A percentile compares a stretch with the other conserved stretches of the same genome.
These are phyloP conservation scores for Phytoseiulus persimilis DNA, from an alignment of 2,888 invertebrate genomes.

Conservation along the genomic window DNA sequence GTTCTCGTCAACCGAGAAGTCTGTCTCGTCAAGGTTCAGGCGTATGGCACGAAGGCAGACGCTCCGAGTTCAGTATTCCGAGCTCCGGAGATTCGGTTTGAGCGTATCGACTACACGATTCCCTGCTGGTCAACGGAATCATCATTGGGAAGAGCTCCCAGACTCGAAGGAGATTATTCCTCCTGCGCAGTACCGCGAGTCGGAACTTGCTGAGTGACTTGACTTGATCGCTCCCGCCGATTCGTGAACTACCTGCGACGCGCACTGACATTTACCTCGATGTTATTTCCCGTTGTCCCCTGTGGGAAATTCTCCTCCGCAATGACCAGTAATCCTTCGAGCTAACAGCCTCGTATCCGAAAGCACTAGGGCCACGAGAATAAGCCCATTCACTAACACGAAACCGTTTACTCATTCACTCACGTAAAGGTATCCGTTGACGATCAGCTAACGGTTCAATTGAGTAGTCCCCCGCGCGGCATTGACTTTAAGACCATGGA, in stretches of 20 bases:
- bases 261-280: neutral
- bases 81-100: no score
- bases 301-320: neutral
- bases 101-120: no score
- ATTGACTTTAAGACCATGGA: slow-evolving; percentile 5
- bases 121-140: no score
- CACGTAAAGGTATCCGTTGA: neutral
- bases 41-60: no score
- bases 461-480: neutral
- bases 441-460: slow-evolving; percentile 5
- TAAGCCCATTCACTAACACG: neutral
- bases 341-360: neutral
- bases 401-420: neutral
- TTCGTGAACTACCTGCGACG: neutral
- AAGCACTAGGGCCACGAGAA: neutral
- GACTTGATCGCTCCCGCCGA: no score
- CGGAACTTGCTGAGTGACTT: no score
- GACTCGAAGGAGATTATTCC: no score
- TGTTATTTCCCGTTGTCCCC: neutral
- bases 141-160: no score
- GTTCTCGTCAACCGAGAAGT: no score
- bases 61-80: no score
- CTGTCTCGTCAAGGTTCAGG: no score
- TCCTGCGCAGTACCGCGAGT: no score
- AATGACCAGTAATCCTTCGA: neutral